Conservation (phyloP, 2,888 invertebrate genomes). For the Metopia argyrocephala region DNA sequence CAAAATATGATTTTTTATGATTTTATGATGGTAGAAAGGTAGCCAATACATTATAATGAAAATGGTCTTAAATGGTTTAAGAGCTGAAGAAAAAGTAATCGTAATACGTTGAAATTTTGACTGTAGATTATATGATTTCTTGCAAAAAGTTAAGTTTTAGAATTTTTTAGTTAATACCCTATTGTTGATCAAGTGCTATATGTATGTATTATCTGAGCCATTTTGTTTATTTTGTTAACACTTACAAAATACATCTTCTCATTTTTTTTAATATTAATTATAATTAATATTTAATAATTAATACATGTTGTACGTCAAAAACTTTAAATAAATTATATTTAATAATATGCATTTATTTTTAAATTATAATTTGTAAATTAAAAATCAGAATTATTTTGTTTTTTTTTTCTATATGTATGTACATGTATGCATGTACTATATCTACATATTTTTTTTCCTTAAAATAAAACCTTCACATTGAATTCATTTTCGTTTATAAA, state of each 20-base stretch:
- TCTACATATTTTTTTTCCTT: not conserved
- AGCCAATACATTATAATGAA: too few relatives aligned
- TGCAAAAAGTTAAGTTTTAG: too few relatives aligned
- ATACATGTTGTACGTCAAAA: not conserved
- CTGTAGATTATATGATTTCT: too few relatives aligned
- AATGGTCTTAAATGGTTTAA: too few relatives aligned
- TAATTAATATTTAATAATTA: not conserved
- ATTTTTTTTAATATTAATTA: conserved; percentile 52
- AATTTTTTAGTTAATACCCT: too few relatives aligned
- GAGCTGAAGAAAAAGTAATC: too few relatives aligned
- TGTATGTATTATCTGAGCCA: not conserved
- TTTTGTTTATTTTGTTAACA: conserved; percentile 4
- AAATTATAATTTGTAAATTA: too few relatives aligned
- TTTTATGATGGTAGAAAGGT: too few relatives aligned
- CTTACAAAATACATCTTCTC: conserved; percentile 64
- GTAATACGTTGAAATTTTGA: too few relatives aligned
- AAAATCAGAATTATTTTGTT: not conserved
- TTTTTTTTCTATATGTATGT: not conserved
- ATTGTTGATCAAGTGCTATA: not conserved
- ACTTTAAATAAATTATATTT: not conserved
- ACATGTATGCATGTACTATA: too few relatives aligned
- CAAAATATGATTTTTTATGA: too few relatives aligned
- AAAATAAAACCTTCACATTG: conserved; percentile 48
- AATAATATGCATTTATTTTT: not conserved
- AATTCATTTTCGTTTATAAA: conserved; percentile 7